Percentiles rank a stretch among this genome's conserved stretches.
Conservation (phyloP, 2,113 vertebrate genomes). For the Tragelaphus strepsiceros region DNA sequence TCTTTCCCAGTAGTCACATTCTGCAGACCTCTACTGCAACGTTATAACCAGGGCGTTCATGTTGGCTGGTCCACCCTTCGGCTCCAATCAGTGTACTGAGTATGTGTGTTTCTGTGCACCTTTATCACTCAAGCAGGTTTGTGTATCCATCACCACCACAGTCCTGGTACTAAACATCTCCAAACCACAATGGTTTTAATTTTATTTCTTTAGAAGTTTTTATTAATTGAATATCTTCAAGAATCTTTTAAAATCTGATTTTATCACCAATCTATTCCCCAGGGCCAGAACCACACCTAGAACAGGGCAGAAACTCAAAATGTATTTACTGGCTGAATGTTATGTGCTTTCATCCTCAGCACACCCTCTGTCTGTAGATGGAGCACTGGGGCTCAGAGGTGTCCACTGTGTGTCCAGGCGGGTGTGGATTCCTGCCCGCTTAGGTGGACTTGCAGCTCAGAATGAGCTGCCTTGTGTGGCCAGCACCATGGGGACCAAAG, state of each 20-base stretch:
- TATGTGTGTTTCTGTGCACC: background rate
- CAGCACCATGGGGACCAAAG: background rate
- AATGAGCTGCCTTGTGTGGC: accelerated
- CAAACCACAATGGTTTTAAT: background rate
- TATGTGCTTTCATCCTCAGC: background rate
- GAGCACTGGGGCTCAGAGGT: background rate
- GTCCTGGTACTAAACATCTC: background rate
- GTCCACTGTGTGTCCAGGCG: accelerated
- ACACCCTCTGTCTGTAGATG: accelerated
- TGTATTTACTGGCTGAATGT: accelerated
- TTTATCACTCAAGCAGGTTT: background rate
- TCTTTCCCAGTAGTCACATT: accelerated
- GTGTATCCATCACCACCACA: background rate
- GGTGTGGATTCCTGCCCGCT: accelerated
- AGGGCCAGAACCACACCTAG: background rate
- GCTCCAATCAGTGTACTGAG: no score
- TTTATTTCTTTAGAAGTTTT: background rate
- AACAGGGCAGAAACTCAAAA: background rate
- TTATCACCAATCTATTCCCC: background rate
- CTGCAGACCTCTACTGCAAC: background rate
- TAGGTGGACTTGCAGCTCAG: accelerated
- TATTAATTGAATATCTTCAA: background rate
- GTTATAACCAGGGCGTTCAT: accelerated
- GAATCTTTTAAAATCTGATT: background rate
- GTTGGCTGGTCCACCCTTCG: accelerated